Evolutionary conservation across 2,888 invertebrate species (phyloP).

Genomic region (Meiosimyza platycephala): DNA sequence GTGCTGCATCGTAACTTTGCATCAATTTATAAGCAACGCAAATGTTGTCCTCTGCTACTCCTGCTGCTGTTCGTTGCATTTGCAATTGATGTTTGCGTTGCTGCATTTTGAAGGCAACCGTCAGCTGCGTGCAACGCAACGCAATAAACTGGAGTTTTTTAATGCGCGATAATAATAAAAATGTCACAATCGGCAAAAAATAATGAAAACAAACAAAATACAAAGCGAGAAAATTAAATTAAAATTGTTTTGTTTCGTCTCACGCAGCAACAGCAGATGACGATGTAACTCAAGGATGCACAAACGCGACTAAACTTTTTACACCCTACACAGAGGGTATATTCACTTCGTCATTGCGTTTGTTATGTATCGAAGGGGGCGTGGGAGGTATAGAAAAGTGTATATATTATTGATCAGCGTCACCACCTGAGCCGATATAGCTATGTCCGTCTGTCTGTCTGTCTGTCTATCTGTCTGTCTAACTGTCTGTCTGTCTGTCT

Average conservation of each 20-base stretch:
- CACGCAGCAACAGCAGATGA: not conserved
- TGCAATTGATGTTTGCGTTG: conserved; percentile 35
- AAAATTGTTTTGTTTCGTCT: conserved; percentile 12
- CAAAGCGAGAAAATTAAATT: conserved; percentile 23
- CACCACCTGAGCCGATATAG: too few species aligned
- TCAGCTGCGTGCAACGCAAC: conserved; percentile 2
- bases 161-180: conserved; percentile 22
- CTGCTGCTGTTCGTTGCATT: conserved; percentile 13
- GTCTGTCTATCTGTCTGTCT: too few species aligned
- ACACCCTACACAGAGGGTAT: not conserved
- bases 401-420: too few species aligned
- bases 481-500: too few species aligned
- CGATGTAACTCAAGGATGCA: not conserved
- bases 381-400: too few species aligned
- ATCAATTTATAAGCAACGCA: conserved; percentile 52
- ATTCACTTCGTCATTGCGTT: too few species aligned
- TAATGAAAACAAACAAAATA: conserved; percentile 1
- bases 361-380: too few species aligned
- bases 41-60: conserved; percentile 41
- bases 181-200: not conserved
- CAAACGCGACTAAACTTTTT: too few species aligned
- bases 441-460: too few species aligned
- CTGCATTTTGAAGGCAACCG: conserved; percentile 2
- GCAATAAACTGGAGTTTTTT: conserved; percentile 22
- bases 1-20: conserved; percentile 45